Base-by-base conservation (phyloP, 2,113 vertebrate species). In the Amphiprion ocellaris region DNA sequence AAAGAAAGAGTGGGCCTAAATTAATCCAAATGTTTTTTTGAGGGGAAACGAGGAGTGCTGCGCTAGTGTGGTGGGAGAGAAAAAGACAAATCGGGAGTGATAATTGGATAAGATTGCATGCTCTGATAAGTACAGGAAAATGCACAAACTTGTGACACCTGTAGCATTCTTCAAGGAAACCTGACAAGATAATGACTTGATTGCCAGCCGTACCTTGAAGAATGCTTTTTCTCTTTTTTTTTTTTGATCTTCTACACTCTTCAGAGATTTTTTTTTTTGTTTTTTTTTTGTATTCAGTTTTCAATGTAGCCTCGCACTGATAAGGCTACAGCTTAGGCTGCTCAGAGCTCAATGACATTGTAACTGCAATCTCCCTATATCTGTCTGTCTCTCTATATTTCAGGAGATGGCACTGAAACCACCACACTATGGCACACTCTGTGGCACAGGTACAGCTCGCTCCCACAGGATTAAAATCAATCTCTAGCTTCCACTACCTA, bases 391-490 rank as follows among this genome's bases (percentile, higher is more conserved):
- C 94, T 96, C 95, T 96, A 95, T 94, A 95, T 96, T 96, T 94
- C 95, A 96, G 95, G 95, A 96, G 93, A 96, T 94, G 94, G 93
- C 94, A 94, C 95, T 96, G 95, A 96, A 96, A 93, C 94, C 95
- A 94, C 94, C 95, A 94, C 94, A 95, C 94, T 96, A 96, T 96
- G 95, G 94, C 94, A 95, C 95, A 95, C 94, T 95, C 94, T 96
- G 94, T 96, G 95, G 94, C 94, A 92, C 95, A 95, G 94, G 94
- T 94, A 95, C 95, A 94, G 85, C 94, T 90, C 94, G 93, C 93
- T 94, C 94, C 95, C 95, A 96, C 94, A 96, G 94, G 95, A 96
- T 96, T 94, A 96, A 95, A 96, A 95, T 96, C 94, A 96, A 94
- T 95, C 94, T 96, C 94, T 96, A 95, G 95, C 93, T 94, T 92